Evolutionary conservation across 2,113 vertebrate species (phyloP).

Genomic region (Heliornis fulica): DNA sequence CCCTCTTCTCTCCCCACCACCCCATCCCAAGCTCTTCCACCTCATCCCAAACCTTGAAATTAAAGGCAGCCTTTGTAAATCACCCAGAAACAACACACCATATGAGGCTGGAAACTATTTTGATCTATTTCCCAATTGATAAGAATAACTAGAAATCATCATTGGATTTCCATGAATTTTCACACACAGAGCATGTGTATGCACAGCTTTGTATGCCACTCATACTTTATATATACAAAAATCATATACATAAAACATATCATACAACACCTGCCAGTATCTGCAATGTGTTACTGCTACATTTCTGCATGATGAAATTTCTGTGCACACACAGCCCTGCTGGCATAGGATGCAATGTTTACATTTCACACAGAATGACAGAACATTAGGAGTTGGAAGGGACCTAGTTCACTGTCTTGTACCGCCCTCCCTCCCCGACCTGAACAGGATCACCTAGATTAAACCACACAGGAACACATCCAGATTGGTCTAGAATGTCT

Average conservation of each 20-base stretch:
- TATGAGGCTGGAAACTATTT: neutral
- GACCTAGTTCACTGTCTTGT: too few species aligned
- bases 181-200: neutral
- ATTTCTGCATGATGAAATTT: neutral
- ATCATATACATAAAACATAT: neutral
- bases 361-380: too few species aligned
- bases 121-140: neutral
- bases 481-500: too few species aligned
- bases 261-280: neutral
- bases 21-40: neutral
- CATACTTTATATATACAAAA: neutral
- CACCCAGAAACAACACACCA: neutral
- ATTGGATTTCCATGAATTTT: neutral
- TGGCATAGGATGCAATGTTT: neutral
- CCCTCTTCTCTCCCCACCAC: too few species aligned
- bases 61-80: neutral
- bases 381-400: too few species aligned
- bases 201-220: neutral
- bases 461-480: too few species aligned
- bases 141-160: neutral
- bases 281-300: neutral
- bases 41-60: neutral
- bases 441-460: too few species aligned
- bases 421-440: too few species aligned
- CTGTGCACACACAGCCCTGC: neutral